phyloP scores from a whole-genome alignment of 2,888 invertebrate species.

The Brachypterus glaber region DNA sequence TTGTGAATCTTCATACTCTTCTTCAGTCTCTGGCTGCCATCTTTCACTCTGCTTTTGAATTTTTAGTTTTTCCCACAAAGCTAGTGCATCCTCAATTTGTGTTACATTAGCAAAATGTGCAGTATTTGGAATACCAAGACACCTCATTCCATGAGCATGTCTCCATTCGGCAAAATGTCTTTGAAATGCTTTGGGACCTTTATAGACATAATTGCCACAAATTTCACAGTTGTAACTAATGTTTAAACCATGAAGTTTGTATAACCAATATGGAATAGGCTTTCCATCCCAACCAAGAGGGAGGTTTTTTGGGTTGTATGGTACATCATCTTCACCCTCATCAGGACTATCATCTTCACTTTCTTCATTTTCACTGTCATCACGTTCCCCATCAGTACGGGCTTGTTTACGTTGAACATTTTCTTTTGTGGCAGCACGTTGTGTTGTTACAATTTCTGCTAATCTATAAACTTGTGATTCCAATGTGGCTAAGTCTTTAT shows the following conservation, averaged over 20 bases:
- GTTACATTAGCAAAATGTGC: constrained; percentile 99
- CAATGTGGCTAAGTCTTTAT: constrained; percentile 77
- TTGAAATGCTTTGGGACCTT: constrained; percentile 98
- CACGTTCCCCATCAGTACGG: constrained; percentile 84
- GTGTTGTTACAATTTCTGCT: constrained; percentile 73
- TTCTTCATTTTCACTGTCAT: constrained; percentile 85
- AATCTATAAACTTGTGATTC: constrained; percentile 88
- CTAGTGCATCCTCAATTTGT: constrained; percentile 94
- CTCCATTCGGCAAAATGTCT: constrained; percentile 94
- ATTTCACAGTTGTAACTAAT: constrained; percentile 99
- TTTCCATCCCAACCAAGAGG: constrained; percentile 99
- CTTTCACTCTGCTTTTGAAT: constrained; percentile 90
- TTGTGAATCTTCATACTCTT: constrained; percentile 96
- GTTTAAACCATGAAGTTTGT: constrained; percentile 97
- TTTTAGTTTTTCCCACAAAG: constrained; percentile 96
- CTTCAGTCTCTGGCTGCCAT: constrained; percentile 94
- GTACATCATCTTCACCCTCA: constrained; percentile 87
- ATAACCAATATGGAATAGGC: constrained; percentile 92
- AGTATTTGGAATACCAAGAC: constrained; percentile 97
- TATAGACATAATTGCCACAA: constrained; percentile 97
- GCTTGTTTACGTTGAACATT: constrained; percentile 98
- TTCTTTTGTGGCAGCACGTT: constrained; percentile 87
- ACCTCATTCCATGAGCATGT: constrained; percentile 87
- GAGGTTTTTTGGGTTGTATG: constrained; percentile 98
- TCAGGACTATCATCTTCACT: constrained; percentile 73